A percentile compares a stretch with the other conserved stretches of the same genome.
Conservation (phyloP, 2,113 vertebrate genomes). For the Cebidichthys violaceus region DNA sequence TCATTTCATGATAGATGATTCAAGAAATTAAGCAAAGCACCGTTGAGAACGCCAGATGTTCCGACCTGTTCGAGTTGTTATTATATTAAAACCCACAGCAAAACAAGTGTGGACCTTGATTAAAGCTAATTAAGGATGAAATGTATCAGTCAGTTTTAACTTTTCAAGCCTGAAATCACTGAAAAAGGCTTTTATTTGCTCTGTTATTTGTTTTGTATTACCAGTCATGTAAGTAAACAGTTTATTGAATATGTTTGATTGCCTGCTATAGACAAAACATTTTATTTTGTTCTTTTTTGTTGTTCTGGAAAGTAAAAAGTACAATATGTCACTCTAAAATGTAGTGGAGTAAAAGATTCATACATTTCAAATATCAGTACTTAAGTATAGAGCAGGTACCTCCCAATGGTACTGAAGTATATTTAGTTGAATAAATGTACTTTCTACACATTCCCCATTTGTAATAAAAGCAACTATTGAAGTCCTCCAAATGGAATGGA, state of each 20-base stretch:
- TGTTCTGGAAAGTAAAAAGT: background rate
- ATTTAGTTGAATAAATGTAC: background rate
- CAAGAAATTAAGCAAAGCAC: slow-evolving; percentile 28
- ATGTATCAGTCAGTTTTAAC: background rate
- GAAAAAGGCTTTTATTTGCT: background rate
- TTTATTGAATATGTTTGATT: background rate
- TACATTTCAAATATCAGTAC: background rate
- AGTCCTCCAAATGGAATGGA: too few species aligned
- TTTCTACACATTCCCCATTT: background rate
- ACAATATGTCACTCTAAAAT: background rate
- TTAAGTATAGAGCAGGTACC: background rate
- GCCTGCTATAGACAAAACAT: background rate
- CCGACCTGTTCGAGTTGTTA: slow-evolving; percentile 3
- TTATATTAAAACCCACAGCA: slow-evolving; percentile 29
- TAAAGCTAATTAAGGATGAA: slow-evolving; percentile 23
- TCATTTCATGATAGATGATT: slow-evolving; percentile 32
- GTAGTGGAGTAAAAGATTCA: background rate
- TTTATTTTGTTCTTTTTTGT: background rate
- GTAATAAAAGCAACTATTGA: too few species aligned
- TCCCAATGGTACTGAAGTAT: background rate
- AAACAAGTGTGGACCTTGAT: slow-evolving; percentile 12
- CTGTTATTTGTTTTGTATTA: background rate
- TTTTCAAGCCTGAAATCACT: background rate
- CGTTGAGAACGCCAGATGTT: slow-evolving; percentile 31
- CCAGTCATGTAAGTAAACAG: background rate